These are phyloP conservation scores for Poeciliopsis turneri DNA, from an alignment of 2,797 vertebrate genomes.

Conservation along the genomic window DNA sequence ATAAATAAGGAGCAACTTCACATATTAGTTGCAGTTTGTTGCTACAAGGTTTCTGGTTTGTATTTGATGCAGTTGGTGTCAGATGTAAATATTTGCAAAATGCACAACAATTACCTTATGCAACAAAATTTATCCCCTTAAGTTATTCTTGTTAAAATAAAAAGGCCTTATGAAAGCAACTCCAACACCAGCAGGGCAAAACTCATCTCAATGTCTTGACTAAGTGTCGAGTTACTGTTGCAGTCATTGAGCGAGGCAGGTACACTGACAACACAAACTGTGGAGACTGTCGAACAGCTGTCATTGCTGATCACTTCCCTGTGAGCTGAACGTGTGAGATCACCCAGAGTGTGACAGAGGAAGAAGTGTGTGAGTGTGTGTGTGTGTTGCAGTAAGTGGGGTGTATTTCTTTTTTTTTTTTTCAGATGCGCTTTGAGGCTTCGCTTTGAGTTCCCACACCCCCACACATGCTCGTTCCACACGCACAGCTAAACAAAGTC, in stretches of 20 bases:
- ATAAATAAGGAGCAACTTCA: neutral
- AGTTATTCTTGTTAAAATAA: neutral
- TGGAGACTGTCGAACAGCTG: conserved; percentile 62
- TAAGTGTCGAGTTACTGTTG: conserved; percentile 13
- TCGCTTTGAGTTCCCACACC: conserved; percentile 68
- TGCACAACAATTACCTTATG: neutral
- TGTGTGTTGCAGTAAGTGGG: conserved; percentile 44
- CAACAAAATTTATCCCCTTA: neutral
- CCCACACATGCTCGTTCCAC: conserved; percentile 49
- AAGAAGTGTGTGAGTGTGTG: conserved; percentile 40
- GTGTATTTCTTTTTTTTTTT: conserved; percentile 57
- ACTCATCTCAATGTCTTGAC: conserved; percentile 11
- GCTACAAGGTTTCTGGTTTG: neutral
- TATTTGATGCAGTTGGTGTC: neutral
- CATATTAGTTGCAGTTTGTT: neutral
- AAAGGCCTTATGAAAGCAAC: neutral
- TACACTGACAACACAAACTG: conserved; percentile 60
- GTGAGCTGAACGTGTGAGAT: conserved; percentile 62
- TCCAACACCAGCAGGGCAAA: conserved; percentile 19
- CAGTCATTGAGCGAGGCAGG: conserved; percentile 30
- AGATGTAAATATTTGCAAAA: neutral
- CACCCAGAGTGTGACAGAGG: conserved; percentile 52
- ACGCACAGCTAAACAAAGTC: conserved; percentile 76
- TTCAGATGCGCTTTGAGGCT: conserved; percentile 68
- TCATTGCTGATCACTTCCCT: conserved; percentile 58